Base-by-base conservation (phyloP, 2,888 invertebrate genomes). In the Nineta flava region DNA sequence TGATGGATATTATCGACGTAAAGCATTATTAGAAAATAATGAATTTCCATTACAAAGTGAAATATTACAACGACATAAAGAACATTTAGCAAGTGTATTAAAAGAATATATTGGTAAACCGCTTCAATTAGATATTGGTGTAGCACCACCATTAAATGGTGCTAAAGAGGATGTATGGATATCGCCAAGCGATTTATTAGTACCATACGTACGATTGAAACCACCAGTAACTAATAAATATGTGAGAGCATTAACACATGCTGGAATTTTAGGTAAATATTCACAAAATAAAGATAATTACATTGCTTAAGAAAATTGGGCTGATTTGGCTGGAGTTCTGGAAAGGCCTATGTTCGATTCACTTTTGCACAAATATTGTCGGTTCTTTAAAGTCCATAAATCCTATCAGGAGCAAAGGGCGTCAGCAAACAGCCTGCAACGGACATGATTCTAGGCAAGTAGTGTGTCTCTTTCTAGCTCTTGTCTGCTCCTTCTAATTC, bases 141-240 rank as follows among this genome's bases (percentile, higher is more conserved):
- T 64, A 9, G 53, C 53, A 26, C 62, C 63, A 2, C 58, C 59
- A 6, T 53, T 69, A 17, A 51, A 60, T 50, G 69, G 69, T 2
- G 60, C 67, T 15, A 62, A 61, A 19, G 57, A 59, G 3, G 62
- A 63, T 16, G 51, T 69, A 19, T 70, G 70, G 71, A 57, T 61
- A 5, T 68, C 69, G 1, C 70, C 71, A 2, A 69, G 68, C 54
- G 67, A 69, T 56, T 52, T 66, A 9, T 57, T 71, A 2, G 60
- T 63, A 9, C 65, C 65, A 45, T 64, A 65, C 55, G 61, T 69
- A 2, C 61, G 61, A 21, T 54, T 71, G 34, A 66, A 62, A 49
- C 66, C 67, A 6, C 67, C 67, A 4, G 55, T 63, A 16, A 66
- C 67, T 2, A 54, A 58, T 9, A 68, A 64, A 55, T 60, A 65